Evolutionary conservation across 1,140 invertebrate genomes (phyloP).

Genomic region (Solenopsis fugax): DNA sequence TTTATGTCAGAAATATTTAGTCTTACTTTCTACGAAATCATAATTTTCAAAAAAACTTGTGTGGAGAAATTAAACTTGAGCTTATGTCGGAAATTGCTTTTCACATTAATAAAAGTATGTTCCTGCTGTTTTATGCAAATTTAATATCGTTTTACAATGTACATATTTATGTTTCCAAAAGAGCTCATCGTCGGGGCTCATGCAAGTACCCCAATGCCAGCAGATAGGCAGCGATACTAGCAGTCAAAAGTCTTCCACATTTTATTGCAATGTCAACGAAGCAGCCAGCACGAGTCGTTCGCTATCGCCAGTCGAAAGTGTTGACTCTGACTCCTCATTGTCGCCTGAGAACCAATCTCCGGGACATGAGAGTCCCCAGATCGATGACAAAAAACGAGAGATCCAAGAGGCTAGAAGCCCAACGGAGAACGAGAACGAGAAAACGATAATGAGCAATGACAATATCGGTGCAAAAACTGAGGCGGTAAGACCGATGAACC

Average conservation of each 20-base stretch:
- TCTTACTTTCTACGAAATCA: neutral
- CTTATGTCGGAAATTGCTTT: conserved; percentile 32
- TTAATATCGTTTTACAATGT: conserved; percentile 47
- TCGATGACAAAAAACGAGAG: conserved; percentile 44
- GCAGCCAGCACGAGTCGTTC: conserved; percentile 74
- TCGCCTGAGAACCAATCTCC: conserved; percentile 63
- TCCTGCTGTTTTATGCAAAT: conserved; percentile 16
- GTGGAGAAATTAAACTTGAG: neutral
- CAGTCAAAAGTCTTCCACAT: conserved; percentile 84
- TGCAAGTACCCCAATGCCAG: conserved; percentile 83
- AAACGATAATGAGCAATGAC: conserved; percentile 17
- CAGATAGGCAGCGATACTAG: conserved; percentile 76
- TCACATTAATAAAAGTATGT: neutral
- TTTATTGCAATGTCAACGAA: conserved; percentile 84
- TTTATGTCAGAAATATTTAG: neutral
- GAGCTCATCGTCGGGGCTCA: conserved; percentile 76
- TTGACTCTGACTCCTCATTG: conserved; percentile 71
- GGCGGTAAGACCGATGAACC: conserved; percentile 87
- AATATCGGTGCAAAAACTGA: conserved; percentile 12
- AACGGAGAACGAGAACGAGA: conserved; percentile 34
- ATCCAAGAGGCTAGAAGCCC: conserved; percentile 64
- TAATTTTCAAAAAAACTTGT: neutral
- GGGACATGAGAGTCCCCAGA: conserved; percentile 56
- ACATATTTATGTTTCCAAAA: conserved; percentile 51
- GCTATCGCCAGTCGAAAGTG: conserved; percentile 82